phyloP scores from a whole-genome alignment of 2,113 vertebrate species.

The Panthera uncia region DNA sequence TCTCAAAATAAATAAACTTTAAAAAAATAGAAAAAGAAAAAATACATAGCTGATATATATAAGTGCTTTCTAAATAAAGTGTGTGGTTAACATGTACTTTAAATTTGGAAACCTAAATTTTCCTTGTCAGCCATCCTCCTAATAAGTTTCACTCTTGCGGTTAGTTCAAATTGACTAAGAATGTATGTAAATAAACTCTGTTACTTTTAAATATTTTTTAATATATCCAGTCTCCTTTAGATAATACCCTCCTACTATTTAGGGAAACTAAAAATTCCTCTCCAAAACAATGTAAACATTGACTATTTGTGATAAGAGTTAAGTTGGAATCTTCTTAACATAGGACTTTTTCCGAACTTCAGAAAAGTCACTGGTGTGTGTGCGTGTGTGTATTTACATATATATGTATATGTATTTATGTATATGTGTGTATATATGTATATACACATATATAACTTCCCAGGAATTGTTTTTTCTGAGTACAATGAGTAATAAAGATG shows the following conservation, averaged over 20 bases:
- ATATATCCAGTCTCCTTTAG: neutral
- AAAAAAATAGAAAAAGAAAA: neutral
- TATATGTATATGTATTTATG: neutral
- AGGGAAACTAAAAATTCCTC: neutral
- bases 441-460: neutral
- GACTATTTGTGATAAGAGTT: neutral
- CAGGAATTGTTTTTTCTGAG: neutral
- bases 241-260: neutral
- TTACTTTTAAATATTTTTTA: conserved; percentile 12
- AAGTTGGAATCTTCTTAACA: neutral
- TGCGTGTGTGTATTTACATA: neutral
- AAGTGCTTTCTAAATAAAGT: conserved; percentile 7
- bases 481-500: neutral
- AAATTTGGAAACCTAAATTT: conserved; percentile 28
- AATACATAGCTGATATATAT: neutral
- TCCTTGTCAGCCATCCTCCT: neutral
- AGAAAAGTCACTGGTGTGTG: neutral
- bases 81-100: neutral
- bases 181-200: neutral
- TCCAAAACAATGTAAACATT: neutral
- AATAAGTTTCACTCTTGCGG: neutral
- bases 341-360: neutral
- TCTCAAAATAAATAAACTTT: no score
- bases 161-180: neutral
- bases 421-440: neutral